Base-by-base conservation (phyloP, 2,797 vertebrate genomes). In the Sebastes cheni region DNA sequence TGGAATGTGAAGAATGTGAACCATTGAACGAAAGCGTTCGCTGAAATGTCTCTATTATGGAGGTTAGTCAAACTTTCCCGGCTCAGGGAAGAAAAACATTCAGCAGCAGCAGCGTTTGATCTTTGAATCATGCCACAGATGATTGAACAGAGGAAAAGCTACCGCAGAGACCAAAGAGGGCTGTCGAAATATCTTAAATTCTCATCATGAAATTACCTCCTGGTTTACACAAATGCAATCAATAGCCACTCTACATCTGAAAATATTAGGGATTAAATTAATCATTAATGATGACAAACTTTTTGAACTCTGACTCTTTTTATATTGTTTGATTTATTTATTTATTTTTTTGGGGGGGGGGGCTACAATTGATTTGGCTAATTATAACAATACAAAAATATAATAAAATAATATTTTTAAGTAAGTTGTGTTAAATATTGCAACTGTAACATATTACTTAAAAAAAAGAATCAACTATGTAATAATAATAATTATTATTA, bases 1-100 rank as follows among this genome's bases (percentile, higher is more conserved):
- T 62, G 82, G 91, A 91, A 93, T 94, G 86, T 91, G 81, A 90
- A 72, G 88, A 90, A 91, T 92, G 87, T 85, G 75, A 82, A 36
- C 55, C 77, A 75, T 18, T 76, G 75, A 75, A 59, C 56, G 85
- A 90, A 82, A 83, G 77, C 72, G 86, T 87, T 75, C 14, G 22
- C 83, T 83, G 76, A 88, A 87, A 91, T 76, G 81, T 87, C 78
- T 81, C 82, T 75, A 79, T 80, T 75, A 66, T 79, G 16, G 46
- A 60, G 62, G 78, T 67, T 79, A 83, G 85, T 89, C 76, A 76
- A 84, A 90, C 86, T 83, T 78, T 91, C 58, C 58, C 30, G 8
- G 80, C 66, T 77, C 73, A 77, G 72, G 16, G 22, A 77, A 89
- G 54, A 89, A 90, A 86, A 90, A 91, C 79, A 86, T 58, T 80